Evolutionary conservation across 2,888 invertebrate genomes (phyloP).

Genomic region (Eudasyphora cyanicolor): DNA sequence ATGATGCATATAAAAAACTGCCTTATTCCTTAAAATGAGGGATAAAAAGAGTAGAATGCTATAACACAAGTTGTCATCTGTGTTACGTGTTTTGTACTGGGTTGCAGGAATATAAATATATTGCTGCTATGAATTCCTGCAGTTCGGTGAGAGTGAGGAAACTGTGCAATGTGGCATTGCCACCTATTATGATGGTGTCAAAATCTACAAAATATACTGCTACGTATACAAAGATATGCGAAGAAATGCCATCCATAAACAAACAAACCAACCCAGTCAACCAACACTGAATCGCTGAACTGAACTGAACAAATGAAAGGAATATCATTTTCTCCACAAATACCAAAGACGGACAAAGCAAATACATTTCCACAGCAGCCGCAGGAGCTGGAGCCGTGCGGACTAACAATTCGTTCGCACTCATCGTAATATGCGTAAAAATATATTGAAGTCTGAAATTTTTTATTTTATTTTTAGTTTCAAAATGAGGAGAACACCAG

Average conservation of each 20-base stretch:
- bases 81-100: background rate
- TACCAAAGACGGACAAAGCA: background rate
- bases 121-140: constrained; percentile 5
- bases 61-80: constrained; percentile 15
- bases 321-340: constrained; percentile 1
- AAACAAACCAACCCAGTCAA: constrained; percentile 1
- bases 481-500: constrained; percentile 47
- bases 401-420: constrained; percentile 10
- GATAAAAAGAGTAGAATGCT: background rate
- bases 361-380: background rate
- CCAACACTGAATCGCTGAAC: background rate
- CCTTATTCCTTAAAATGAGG: background rate
- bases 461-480: background rate
- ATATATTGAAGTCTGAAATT: constrained; percentile 51
- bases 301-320: background rate
- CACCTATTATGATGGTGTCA: constrained; percentile 62
- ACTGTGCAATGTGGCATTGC: constrained; percentile 34
- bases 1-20: background rate
- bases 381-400: background rate
- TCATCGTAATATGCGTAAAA: constrained; percentile 52
- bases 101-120: constrained; percentile 18
- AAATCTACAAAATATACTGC: constrained; percentile 59
- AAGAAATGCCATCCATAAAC: constrained; percentile 46
- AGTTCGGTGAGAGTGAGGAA: background rate
- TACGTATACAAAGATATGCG: constrained; percentile 43